Conservation (phyloP, 1,140 invertebrate species). For the Drosophila mayri region DNA sequence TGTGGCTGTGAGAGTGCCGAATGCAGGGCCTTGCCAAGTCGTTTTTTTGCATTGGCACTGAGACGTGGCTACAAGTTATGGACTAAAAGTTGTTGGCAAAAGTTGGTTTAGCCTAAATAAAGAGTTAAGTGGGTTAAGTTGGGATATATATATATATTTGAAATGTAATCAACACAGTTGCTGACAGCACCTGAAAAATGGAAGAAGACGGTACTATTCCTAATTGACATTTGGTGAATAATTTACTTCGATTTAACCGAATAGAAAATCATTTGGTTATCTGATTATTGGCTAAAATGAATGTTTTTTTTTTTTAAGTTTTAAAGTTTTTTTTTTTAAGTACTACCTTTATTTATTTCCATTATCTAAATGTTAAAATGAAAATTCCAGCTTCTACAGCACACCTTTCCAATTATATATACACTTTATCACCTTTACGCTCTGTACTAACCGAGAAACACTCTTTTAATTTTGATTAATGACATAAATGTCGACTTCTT, state of each 20-base stretch:
- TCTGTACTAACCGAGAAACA: constrained; percentile 40
- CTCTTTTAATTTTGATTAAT: constrained; percentile 81
- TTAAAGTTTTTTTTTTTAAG: too few species aligned
- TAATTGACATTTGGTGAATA: constrained; percentile 35
- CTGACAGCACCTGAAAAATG: constrained; percentile 1
- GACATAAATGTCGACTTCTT: constrained; percentile 31
- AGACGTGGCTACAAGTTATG: constrained; percentile 51
- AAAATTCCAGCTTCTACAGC: constrained; percentile 1
- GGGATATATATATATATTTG: constrained; percentile 25
- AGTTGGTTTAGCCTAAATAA: constrained; percentile 40
- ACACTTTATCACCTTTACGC: constrained; percentile 30
- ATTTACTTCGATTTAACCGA: constrained; percentile 2
- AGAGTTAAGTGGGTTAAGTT: constrained; percentile 28
- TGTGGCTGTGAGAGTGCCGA: constrained; percentile 35
- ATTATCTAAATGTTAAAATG: background rate
- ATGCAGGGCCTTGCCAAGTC: constrained; percentile 70
- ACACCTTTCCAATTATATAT: constrained; percentile 2
- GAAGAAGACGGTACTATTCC: background rate
- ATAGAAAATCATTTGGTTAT: constrained; percentile 1
- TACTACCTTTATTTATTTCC: background rate
- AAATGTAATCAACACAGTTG: constrained; percentile 36
- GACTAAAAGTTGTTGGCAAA: constrained; percentile 25
- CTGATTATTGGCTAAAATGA: background rate
- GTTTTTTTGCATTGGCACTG: constrained; percentile 47
- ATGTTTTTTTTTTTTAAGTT: too few species aligned